Conservation (phyloP, 30 jellyfish, hydroid and myxozoan genomes). For the Chrysaora quinquecirrha region DNA sequence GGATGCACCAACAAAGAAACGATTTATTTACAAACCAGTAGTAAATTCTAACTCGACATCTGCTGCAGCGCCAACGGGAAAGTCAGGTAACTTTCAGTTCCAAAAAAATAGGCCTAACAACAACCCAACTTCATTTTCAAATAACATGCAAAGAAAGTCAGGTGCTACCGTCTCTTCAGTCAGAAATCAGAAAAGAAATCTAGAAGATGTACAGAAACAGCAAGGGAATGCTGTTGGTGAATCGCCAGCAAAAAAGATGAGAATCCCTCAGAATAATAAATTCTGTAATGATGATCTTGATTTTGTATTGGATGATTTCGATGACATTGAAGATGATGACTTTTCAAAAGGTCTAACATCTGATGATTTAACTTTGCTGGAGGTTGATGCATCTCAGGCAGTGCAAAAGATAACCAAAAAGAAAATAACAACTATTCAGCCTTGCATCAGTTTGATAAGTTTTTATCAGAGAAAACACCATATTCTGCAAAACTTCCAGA, state of each 20-base stretch:
- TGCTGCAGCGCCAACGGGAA: background rate
- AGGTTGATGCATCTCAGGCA: conserved; percentile 42
- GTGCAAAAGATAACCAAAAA: no score
- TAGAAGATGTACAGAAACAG: background rate
- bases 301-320: conserved; percentile 12
- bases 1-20: conserved; percentile 14
- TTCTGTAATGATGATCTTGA: background rate
- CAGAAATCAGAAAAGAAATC: background rate
- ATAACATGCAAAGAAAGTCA: background rate
- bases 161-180: background rate
- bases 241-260: conserved; percentile 9
- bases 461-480: background rate
- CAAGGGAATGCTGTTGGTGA: background rate
- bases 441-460: conserved; percentile 9
- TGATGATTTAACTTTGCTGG: conserved; percentile 49
- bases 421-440: background rate
- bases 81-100: background rate
- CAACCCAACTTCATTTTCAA: background rate
- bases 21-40: conserved; percentile 5
- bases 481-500: conserved; percentile 11
- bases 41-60: background rate
- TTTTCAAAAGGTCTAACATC: conserved; percentile 53
- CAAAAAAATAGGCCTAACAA: background rate
- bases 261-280: background rate
- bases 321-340: conserved; percentile 64